A percentile compares a stretch with the other conserved stretches of the same genome.
These are phyloP conservation scores for Parus major DNA, from an alignment of 2,113 vertebrate species.

Conservation along the genomic window DNA sequence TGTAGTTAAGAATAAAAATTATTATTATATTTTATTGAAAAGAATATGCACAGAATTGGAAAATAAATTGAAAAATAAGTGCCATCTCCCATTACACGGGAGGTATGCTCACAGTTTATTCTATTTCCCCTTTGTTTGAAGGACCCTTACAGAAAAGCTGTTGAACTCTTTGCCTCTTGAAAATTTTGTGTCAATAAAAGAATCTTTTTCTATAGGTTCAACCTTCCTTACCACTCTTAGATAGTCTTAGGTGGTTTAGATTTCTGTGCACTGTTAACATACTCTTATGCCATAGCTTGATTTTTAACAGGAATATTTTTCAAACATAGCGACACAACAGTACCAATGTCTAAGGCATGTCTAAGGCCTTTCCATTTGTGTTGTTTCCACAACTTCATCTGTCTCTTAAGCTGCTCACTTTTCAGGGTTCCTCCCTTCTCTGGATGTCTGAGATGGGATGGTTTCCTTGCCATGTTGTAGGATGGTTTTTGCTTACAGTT, in stretches of 20 bases:
- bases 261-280: not conserved
- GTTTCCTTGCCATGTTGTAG: not conserved
- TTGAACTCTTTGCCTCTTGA: not conserved
- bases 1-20: not conserved
- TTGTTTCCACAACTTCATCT: not conserved
- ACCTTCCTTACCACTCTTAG: not conserved
- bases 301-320: not conserved
- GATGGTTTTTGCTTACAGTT: not conserved
- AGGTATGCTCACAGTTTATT: not conserved
- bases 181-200: not conserved
- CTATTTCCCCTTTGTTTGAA: not conserved
- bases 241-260: not conserved
- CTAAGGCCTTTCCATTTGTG: not conserved
- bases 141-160: not conserved
- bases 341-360: not conserved
- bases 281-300: not conserved
- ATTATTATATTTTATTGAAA: not conserved
- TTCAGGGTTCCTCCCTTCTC: not conserved
- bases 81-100: not conserved
- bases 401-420: not conserved
- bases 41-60: not conserved
- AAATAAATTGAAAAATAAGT: not conserved
- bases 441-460: not conserved
- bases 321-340: not conserved
- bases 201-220: not conserved